phyloP scores from a whole-genome alignment of 2,888 invertebrate genomes.

The Altica lythri region DNA sequence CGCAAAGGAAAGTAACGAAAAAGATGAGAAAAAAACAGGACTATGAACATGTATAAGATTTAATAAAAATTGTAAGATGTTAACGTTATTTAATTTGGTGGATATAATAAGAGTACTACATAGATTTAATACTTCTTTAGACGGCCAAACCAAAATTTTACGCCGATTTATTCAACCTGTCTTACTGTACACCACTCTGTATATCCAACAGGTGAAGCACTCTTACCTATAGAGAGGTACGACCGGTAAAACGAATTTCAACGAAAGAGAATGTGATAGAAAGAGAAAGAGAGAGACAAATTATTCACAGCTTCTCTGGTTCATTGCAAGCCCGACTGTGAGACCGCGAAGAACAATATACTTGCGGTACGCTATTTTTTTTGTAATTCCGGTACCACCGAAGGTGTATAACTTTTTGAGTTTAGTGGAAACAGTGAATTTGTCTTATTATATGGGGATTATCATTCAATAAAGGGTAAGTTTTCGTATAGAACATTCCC shows the following conservation, averaged over 20 bases:
- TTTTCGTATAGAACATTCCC: background rate
- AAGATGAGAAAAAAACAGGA: too few relatives aligned
- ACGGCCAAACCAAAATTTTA: too few relatives aligned
- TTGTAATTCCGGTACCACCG: conserved; percentile 5
- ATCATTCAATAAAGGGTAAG: conserved; percentile 8
- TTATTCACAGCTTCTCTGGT: conserved; percentile 12
- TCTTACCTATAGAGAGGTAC: conserved; percentile 23
- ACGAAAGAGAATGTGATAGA: conserved; percentile 8
- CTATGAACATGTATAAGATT: too few relatives aligned
- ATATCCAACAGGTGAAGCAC: conserved; percentile 31
- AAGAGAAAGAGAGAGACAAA: conserved; percentile 13
- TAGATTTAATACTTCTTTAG: too few relatives aligned
- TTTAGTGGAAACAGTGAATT: background rate
- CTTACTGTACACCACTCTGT: conserved; percentile 11
- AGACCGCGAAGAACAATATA: conserved; percentile 9
- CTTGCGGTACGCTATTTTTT: conserved; percentile 4
- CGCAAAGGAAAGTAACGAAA: too few relatives aligned
- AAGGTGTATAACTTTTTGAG: background rate
- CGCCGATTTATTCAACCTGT: background rate
- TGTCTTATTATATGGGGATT: conserved; percentile 9
- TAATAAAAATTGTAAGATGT: too few relatives aligned
- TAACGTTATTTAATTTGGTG: too few relatives aligned
- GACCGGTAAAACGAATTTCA: conserved; percentile 8
- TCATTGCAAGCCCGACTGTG: conserved; percentile 3
- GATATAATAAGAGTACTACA: background rate